A percentile compares a stretch with the other conserved stretches of the same genome.
phyloP scores from a whole-genome alignment of 2,797 vertebrate genomes.

The Somateria mollissima region DNA sequence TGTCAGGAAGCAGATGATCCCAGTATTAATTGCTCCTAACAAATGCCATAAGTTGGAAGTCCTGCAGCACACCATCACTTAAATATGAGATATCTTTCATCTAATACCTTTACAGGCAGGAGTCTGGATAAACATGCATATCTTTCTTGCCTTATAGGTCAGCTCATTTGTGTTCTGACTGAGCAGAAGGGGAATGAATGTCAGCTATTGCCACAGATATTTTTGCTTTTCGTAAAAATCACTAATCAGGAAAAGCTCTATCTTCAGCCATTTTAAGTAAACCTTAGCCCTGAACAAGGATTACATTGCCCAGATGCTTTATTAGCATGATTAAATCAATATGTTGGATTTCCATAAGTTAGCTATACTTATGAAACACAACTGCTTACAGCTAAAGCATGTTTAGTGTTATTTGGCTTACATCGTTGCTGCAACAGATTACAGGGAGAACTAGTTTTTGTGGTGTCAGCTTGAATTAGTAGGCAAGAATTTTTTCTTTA shows the following conservation, averaged over 20 bases:
- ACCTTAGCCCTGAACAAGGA: not conserved
- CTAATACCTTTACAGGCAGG: not conserved
- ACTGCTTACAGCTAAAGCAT: not conserved
- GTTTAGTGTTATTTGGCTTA: not conserved
- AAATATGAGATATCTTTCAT: not conserved
- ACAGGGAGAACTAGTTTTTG: not conserved
- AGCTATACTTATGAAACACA: not conserved
- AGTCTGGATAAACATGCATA: not conserved
- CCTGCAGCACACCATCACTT: not conserved
- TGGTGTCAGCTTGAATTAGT: not conserved
- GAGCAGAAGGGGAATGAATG: not conserved
- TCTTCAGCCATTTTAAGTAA: not conserved
- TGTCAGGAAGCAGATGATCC: conserved; percentile 31
- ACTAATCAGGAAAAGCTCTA: not conserved
- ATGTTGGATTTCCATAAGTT: not conserved
- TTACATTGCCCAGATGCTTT: not conserved
- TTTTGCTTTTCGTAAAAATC: conserved; percentile 3
- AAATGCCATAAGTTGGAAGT: not conserved
- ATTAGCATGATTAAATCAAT: conserved; percentile 11
- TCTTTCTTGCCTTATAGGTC: not conserved
- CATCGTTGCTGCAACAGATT: not conserved
- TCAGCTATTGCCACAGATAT: not conserved
- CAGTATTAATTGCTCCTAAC: not conserved
- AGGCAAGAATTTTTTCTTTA: not conserved
- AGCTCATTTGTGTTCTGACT: not conserved